Base-by-base conservation (phyloP, 2,113 vertebrate genomes). In the Empidonax alnorum region DNA sequence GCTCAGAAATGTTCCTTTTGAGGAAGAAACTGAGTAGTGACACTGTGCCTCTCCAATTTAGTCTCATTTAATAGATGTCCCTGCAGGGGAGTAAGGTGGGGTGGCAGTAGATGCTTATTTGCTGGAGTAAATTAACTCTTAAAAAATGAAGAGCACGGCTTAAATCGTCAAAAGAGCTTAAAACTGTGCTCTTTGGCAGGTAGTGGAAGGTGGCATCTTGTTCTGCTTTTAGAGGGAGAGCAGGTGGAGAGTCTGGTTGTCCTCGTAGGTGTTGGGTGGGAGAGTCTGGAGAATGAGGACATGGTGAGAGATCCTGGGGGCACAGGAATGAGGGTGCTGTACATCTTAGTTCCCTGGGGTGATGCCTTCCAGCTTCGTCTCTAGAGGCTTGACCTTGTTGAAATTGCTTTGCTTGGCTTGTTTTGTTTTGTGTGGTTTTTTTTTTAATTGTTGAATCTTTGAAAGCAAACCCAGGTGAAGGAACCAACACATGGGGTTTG, bases 401-500 rank as follows among this genome's bases (percentile, higher is more conserved):
- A 52, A 86, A 52, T 55, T 30, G 24, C 39, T 71, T 78, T 33
- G 28, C 33, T 44, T 87, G 42, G 16, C 47, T 65, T 62, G 24
- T 3, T 56, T 22, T 39, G 39, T 39, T 41, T 41, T 41, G 39
- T 41, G 12, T 39, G 5, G 39, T 41, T 21, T 14, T 62, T 47
- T 59, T 20, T 69, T 84, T n/a, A 75, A 28, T 25, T 52, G 30
- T 22, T 65, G 58, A 47, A 10, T 28, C 21, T 62, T 47, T 69
- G 67, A 30, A 61, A 14, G 46, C 72, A 42, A 61, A 52, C 9
- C 31, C 18, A 30, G 11, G 19, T 50, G 55, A 22, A 41, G 23
- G 30, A 82, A 15, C 1, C 1, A 19, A 20, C 5, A 33, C 0
- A 0, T 14, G 28, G 12, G 3, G 3, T 16, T 62, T 81, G n/a